phyloP scores from a whole-genome alignment of 23 tunicate species.

The Pegea sp. region DNA sequence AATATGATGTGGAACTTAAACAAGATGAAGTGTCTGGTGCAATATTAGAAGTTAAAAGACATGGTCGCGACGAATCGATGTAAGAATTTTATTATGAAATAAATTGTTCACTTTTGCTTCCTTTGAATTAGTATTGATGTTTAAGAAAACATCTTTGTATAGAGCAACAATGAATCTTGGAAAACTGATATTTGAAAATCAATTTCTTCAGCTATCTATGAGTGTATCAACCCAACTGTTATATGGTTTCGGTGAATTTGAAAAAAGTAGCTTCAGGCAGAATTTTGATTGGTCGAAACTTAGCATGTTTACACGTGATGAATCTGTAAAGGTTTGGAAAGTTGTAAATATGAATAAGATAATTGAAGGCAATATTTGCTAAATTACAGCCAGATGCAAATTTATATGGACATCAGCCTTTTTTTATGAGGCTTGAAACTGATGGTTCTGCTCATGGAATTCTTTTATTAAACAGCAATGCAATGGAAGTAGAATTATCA shows the following conservation, averaged over 20 bases:
- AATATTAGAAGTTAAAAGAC: too few relatives aligned
- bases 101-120: not conserved
- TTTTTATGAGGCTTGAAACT: conserved; percentile 48
- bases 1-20: too few relatives aligned
- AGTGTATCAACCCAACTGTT: conserved; percentile 16
- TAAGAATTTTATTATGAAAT: not conserved
- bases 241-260: conserved; percentile 67
- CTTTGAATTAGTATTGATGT: not conserved
- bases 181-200: conserved; percentile 40
- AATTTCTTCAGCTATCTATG: conserved; percentile 45
- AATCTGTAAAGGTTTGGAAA: conserved; percentile 37
- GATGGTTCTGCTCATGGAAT: conserved; percentile 41
- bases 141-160: not conserved
- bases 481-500: conserved; percentile 37
- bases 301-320: conserved; percentile 49
- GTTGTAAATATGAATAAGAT: too few relatives aligned
- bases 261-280: conserved; percentile 33
- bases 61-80: too few relatives aligned
- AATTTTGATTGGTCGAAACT: conserved; percentile 51
- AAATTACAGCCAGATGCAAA: conserved; percentile 47
- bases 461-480: conserved; percentile 54
- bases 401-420: conserved; percentile 77
- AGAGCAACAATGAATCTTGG: conserved; percentile 7
- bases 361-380: too few relatives aligned
- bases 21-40: too few relatives aligned